Evolutionary conservation across 2,113 vertebrate species (phyloP).

Genomic region (Ophiodon elongatus): DNA sequence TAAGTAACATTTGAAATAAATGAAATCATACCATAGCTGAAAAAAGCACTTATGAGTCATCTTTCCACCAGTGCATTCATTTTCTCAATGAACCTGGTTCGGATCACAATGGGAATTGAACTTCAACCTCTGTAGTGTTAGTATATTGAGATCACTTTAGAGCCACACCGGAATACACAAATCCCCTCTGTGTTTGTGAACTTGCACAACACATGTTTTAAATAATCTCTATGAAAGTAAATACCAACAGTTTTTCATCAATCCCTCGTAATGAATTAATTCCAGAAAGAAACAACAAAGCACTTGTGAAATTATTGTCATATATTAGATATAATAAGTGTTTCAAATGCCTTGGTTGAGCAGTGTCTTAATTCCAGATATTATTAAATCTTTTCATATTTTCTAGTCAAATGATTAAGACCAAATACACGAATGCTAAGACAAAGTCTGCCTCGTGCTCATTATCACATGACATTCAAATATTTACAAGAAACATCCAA

Average conservation of each 20-base stretch:
- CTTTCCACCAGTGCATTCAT: slow-evolving; percentile 13
- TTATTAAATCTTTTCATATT: background rate
- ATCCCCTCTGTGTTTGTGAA: background rate
- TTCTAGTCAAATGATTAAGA: background rate
- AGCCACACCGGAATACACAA: slow-evolving; percentile 29
- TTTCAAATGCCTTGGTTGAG: background rate
- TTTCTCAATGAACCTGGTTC: slow-evolving; percentile 35
- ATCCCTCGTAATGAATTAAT: background rate
- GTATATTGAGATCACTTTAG: slow-evolving; percentile 26
- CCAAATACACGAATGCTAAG: background rate
- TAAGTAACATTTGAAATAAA: slow-evolving; percentile 27
- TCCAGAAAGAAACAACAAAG: background rate
- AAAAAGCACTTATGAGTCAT: slow-evolving; percentile 35
- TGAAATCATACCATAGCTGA: slow-evolving; percentile 15
- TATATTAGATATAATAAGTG: background rate
- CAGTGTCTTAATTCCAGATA: background rate
- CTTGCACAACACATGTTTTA: background rate
- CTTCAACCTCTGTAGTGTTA: slow-evolving; percentile 33
- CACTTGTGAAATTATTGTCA: background rate
- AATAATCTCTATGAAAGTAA: background rate
- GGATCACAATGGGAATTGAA: slow-evolving; percentile 39
- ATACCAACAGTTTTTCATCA: background rate
- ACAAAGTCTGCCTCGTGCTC: background rate
- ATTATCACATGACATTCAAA: background rate
- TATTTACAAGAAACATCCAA: background rate